Evolutionary conservation across 2,888 invertebrate genomes (phyloP).

Genomic region (Seira ritae): DNA sequence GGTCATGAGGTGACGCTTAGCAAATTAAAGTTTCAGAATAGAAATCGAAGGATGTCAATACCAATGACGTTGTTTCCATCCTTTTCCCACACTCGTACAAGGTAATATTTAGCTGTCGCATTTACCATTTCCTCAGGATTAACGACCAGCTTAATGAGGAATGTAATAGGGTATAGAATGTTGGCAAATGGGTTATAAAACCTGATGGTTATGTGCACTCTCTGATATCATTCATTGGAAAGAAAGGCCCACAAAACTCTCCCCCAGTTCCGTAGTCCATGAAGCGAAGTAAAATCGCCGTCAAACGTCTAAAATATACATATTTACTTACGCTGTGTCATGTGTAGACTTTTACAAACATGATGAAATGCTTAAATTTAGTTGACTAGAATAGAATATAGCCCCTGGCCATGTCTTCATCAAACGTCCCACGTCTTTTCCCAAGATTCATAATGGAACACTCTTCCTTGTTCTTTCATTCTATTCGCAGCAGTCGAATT

Average conservation of each 20-base stretch:
- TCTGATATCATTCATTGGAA: too few relatives aligned
- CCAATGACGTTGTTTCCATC: too few relatives aligned
- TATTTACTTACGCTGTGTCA: not conserved
- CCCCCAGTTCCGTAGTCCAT: too few relatives aligned
- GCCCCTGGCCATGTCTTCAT: not conserved
- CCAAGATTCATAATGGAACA: not conserved
- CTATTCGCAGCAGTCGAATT: not conserved
- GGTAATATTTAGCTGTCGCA: too few relatives aligned
- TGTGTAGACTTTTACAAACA: not conserved
- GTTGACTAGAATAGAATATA: not conserved
- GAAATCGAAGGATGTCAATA: too few relatives aligned
- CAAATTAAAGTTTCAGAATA: too few relatives aligned
- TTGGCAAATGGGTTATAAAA: slow-evolving; percentile 32
- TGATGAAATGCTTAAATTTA: not conserved
- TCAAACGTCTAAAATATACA: not conserved
- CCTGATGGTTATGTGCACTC: slow-evolving; percentile 23
- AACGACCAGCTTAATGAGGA: slow-evolving; percentile 26
- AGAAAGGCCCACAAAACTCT: too few relatives aligned
- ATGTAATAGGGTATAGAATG: too few relatives aligned
- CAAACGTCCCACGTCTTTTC: slow-evolving; percentile 22
- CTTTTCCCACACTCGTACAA: too few relatives aligned
- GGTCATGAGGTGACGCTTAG: too few relatives aligned
- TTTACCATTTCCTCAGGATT: slow-evolving; percentile 23
- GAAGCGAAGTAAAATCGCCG: too few relatives aligned
- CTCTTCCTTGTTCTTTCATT: not conserved